Conservation (phyloP, 1,140 invertebrate species). For the Macrobrachium nipponense region DNA sequence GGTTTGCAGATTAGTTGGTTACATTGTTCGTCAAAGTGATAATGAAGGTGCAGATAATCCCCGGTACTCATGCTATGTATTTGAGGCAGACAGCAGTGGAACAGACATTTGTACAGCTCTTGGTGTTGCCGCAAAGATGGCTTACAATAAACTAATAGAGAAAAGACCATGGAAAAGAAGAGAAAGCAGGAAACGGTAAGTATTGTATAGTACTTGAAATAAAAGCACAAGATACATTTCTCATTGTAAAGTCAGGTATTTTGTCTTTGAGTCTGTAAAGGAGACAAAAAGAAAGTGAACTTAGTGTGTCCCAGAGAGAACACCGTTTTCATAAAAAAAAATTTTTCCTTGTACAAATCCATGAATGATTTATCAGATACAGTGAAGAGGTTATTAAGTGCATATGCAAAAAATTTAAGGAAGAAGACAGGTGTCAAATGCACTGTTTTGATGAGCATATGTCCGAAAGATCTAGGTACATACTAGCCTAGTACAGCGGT, state of each 20-base stretch:
- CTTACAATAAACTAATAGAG: slow-evolving; percentile 40
- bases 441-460: too few species aligned
- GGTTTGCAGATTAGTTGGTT: slow-evolving; percentile 40
- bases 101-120: slow-evolving; percentile 38
- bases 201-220: background rate
- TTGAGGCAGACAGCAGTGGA: slow-evolving; percentile 42
- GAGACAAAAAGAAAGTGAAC: too few species aligned
- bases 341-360: too few species aligned
- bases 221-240: background rate
- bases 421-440: too few species aligned
- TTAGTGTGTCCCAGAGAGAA: too few species aligned
- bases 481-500: too few species aligned
- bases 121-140: slow-evolving; percentile 43
- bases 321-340: too few species aligned
- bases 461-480: too few species aligned
- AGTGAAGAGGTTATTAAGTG: too few species aligned
- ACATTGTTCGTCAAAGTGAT: slow-evolving; percentile 51
- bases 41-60: slow-evolving; percentile 17
- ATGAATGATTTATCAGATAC: too few species aligned
- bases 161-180: slow-evolving; percentile 51
- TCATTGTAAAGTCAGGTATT: background rate
- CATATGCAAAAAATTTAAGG: too few species aligned
- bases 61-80: slow-evolving; percentile 44
- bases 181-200: slow-evolving; percentile 52
- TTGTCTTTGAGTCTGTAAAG: background rate